Conservation (phyloP, 1,140 invertebrate species). For the Drosophila busckii region DNA sequence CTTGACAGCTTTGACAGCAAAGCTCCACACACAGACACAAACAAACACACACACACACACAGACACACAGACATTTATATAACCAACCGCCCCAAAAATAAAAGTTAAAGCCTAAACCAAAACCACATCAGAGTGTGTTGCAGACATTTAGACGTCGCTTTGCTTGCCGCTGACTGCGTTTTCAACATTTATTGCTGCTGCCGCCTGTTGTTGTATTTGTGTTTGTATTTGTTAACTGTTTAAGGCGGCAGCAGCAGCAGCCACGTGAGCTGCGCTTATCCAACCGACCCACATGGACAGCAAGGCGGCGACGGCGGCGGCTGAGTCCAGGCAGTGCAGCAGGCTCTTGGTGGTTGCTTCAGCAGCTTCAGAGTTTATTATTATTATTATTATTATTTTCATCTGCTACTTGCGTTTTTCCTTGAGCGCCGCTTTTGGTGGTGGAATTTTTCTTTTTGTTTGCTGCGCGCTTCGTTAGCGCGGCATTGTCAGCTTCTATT, state of each 20-base stretch:
- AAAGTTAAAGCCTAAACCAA: too few species aligned
- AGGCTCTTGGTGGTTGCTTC: slow-evolving; percentile 27
- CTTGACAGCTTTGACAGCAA: slow-evolving; percentile 37
- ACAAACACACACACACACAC: too few species aligned
- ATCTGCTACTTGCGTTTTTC: too few species aligned
- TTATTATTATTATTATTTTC: too few species aligned
- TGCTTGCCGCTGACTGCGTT: too few species aligned
- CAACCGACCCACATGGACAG: slow-evolving; percentile 5
- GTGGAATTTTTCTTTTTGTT: slow-evolving; percentile 48
- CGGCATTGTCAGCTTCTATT: slow-evolving; percentile 11
- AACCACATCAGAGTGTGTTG: background rate
- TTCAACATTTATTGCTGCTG: slow-evolving; percentile 11
- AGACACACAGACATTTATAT: too few species aligned
- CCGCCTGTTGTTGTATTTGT: slow-evolving; percentile 1
- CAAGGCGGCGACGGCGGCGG: background rate
- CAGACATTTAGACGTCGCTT: slow-evolving; percentile 44
- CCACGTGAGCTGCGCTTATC: background rate
- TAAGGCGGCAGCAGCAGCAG: background rate
- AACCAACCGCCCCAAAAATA: too few species aligned
- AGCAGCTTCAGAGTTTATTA: too few species aligned
- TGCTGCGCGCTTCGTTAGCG: background rate
- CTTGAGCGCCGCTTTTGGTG: slow-evolving; percentile 17
- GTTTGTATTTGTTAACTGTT: slow-evolving; percentile 2
- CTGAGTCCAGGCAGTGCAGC: too few species aligned
- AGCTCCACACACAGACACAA: too few species aligned